Base-by-base conservation (phyloP, 2,888 invertebrate genomes). In the Crocallis elinguaria region DNA sequence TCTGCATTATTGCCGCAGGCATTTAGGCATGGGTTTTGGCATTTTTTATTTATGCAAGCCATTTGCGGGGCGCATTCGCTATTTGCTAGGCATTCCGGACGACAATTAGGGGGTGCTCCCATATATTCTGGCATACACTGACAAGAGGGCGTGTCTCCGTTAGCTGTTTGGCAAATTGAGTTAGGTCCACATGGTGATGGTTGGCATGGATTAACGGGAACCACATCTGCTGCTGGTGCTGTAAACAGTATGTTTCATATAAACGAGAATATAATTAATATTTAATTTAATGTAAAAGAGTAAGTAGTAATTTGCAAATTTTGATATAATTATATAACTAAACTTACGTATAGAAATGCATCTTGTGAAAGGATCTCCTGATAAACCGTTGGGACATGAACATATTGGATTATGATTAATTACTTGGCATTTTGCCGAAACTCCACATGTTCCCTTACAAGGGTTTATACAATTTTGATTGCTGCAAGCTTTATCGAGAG, bases 111-210 rank as follows among this genome's bases (percentile, higher is more conserved):
- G 16, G 96, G 95, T 41, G 93, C 88, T 37, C 96, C 96, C 38
- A 93, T 92, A 75, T 93, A 96, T 43, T 93, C 93, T 3, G 93
- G 86, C 62, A 94, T 84, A 73, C 96, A 96, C 51, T 94, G 94
- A 71, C 96, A 96, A 1, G 95, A 94, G 19, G 95, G 94, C 48
- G 93, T 92, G 41, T 76, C 78, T 27, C 93, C 93, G 8, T 89
- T 92, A 9, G 87, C 82, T 64, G 85, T 86, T 62, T 92, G 92
- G 67, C 95, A 95, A 64, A 94, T 88, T 17, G 94, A 92, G 75
- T 95, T 94, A 0, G 95, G 93, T 25, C 96, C 96, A 77, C 96
- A 96, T 0, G 96, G 96, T 0, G 95, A 95, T 25, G 95, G 95
- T 65, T 92, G 92, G 70, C 96, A 96, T 6, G 94, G 94, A 73